Evolutionary conservation across 2,113 vertebrate species (phyloP), one percentile per base, ranked within the genome.

Genomic region (Tetraodon nigroviridis): DNA sequence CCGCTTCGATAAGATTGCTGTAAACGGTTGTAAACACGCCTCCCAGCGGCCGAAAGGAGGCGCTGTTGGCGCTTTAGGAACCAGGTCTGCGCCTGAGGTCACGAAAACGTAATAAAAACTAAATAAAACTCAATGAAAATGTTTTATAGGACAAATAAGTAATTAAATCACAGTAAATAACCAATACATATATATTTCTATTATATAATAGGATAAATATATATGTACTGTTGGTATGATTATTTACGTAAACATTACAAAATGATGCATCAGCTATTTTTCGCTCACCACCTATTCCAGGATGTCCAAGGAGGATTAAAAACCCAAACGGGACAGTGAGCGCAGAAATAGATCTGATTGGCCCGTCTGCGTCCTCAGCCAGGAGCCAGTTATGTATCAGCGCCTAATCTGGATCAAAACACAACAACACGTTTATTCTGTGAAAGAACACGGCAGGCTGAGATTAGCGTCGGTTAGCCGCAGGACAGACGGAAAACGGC

Each of bases 271-370:
- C 24, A 27, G 24, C 24, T 27, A 27, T 27, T 67, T 17, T 63
- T 50, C 56, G 29, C 51, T 6, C 0, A 3, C 21, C 19, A 54
- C 54, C 65, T 37, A 58, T 79, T 79, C 57, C 32, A 37, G 48
- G 41, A 15, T 11, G 12, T 20, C 18, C 54, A 64, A 65, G 22
- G 11, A 45, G 77, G 78, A 77, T 78, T 79, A 69, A 17, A 54
- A 41, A 1, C 24, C 44, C 37, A 49, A 55, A 64, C 44, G 49
- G 49, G 29, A 16, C 8, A 46, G 65, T 51, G 51, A 53, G 61
- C 37, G 62, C 55, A 54, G 72, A 76, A 77, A 68, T 61, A 76
- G 72, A 74, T 60, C 69, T 40, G 40, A 67, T 18, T 60, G 62
- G 46, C 55, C 55, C 46, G 32, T 42, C 44, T 54, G 41, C 24